Evolutionary conservation across 1,140 invertebrate genomes (phyloP).

Genomic region (Brachionus calyciflorus): DNA sequence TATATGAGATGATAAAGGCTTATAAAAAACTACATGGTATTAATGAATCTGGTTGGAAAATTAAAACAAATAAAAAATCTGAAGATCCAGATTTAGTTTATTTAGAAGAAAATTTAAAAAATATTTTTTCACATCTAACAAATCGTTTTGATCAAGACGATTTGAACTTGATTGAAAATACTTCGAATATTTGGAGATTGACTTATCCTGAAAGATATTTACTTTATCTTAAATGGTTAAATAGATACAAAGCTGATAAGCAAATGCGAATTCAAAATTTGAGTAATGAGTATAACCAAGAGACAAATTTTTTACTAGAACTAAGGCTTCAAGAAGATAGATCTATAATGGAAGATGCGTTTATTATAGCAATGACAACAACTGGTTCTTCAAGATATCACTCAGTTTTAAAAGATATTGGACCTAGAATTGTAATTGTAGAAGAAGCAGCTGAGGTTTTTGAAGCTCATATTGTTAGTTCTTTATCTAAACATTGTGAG

Average conservation of each 20-base stretch:
- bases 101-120: not conserved
- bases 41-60: not conserved
- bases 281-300: slow-evolving; percentile 6
- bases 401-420: slow-evolving; percentile 60
- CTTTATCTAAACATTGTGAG: slow-evolving; percentile 48
- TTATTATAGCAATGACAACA: slow-evolving; percentile 71
- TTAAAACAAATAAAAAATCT: not conserved
- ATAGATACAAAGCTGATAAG: not conserved
- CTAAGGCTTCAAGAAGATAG: not conserved
- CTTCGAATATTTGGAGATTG: slow-evolving; percentile 46
- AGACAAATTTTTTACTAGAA: not conserved
- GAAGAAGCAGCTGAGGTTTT: slow-evolving; percentile 50
- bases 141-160: not conserved
- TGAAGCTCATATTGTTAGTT: slow-evolving; percentile 48
- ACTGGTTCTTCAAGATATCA: slow-evolving; percentile 70
- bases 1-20: not conserved
- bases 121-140: not conserved
- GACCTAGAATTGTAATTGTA: slow-evolving; percentile 48
- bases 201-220: slow-evolving; percentile 49
- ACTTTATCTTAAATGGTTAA: slow-evolving; percentile 50
- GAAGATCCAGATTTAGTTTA: not conserved
- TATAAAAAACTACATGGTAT: not conserved
- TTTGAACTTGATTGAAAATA: not conserved
- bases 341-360: slow-evolving; percentile 43
- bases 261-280: slow-evolving; percentile 5